Evolutionary conservation across 2,888 invertebrate species (phyloP), one percentile per base, ranked within the genome.

Genomic region (Osmoderma eremita): DNA sequence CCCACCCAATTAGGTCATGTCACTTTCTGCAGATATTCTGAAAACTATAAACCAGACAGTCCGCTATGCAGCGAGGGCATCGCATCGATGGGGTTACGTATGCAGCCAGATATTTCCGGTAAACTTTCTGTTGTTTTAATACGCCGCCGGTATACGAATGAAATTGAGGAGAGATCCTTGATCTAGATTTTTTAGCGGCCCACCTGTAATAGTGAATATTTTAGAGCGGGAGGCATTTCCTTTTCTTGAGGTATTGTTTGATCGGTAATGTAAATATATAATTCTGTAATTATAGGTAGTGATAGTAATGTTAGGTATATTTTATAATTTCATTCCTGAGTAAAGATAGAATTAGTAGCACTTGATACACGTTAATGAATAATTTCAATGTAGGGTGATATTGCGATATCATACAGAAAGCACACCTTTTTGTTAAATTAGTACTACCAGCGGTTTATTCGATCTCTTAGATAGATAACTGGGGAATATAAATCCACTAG

Each of bases 1-100:
- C 65, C 63, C 65, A 66, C 61, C 65, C 65, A 66, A 56, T 66
- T 58, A 50, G 65, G 58, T 45, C 49, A 61, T 58, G 50, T 50
- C 56, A 50, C 45, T 24, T 38, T 38, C 18, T 50, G 56, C 30
- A 50, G 41, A 45, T 45, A 17, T 45, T 45, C 30, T 30, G 15
- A 61, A 45, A 45, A 61, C 45, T 45, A 61, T 61, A 42, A 61
- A 45, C 17, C 30, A 8, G 24, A 24, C 53, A 20, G 51, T 53
- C 53, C 30, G 51, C 42, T 42, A 36, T 53, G 64, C 13, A 51
- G 42, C 42, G n/a, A n/a, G n/a, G n/a, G n/a, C n/a, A n/a, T n/a
- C n/a, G 42, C 53, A 53, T 45, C 63, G 38, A 4, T 17, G 3
- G 53, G 51, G 30, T 64, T 53, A 53, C 64, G 64, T 64, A 51